Evolutionary conservation across 1,140 invertebrate genomes (phyloP), one percentile per base, ranked within the genome.

Genomic region (Euglossa dilemma): DNA sequence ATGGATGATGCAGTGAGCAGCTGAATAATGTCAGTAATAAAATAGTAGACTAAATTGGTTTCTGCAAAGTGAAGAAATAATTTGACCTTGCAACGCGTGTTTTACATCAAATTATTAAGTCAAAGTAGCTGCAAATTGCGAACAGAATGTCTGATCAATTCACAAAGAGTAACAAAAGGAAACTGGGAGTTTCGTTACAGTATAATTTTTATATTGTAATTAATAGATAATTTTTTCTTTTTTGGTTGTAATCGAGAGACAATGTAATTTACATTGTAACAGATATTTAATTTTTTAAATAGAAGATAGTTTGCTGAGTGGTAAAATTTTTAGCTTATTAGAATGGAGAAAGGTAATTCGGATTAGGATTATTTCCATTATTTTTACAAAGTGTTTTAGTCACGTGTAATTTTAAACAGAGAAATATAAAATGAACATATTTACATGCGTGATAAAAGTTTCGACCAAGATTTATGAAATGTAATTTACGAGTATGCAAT

Each of bases 391-490:
- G 36, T 4, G 36, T 36, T 36, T 2, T 36, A 66, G 5, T 14
- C 11, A 11, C n/a, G 9, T 14, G 6, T 20, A 36, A 50, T 23
- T 16, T 28, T n/a, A 67, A 6, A 7, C 7, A 4, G 14, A 8
- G 12, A 77, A 67, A 77, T 5, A 23, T 5, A 11, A 16, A 36
- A 52, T 54, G 18, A 54, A 20, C 56, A 56, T 73, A 54, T 59
- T 28, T 87, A 84, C 87, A 87, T 80, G 71, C 75, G 83, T 83
- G 90, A 92, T 92, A 92, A 90, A 86, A 91, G 90, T 91, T 85
- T 84, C 75, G 20, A 23, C 9, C 81, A 73, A 91, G 91, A 92
- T 92, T 93, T 92, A 92, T 91, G 91, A 91, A 81, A 84, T 76
- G 86, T 89, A 88, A 90, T 76, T 87, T 91, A 83, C 84, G 80